A percentile compares a stretch with the other conserved stretches of the same genome.
Conservation (phyloP, 2,888 invertebrate genomes). For the Lymantria monacha region DNA sequence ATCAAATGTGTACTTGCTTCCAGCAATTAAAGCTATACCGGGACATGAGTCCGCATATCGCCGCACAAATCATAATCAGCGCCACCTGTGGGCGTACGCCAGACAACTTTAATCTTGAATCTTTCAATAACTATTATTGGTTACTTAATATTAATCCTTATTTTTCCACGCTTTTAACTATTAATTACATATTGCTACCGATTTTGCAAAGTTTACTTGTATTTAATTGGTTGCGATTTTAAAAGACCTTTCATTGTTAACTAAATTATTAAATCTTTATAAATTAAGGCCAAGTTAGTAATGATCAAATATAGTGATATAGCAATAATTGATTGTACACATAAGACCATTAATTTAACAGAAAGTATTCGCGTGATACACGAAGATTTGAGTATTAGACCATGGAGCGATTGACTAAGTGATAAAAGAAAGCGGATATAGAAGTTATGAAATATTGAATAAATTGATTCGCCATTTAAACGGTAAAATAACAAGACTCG, state of each 20-base stretch:
- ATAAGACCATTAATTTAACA: constrained; percentile 22
- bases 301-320: not conserved
- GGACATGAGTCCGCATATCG: constrained; percentile 38
- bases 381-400: constrained; percentile 48
- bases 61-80: constrained; percentile 57
- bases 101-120: constrained; percentile 35
- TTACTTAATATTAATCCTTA: constrained; percentile 18
- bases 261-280: no score
- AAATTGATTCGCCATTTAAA: not conserved
- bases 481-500: no score
- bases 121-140: constrained; percentile 23
- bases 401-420: constrained; percentile 32
- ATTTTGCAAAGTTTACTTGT: constrained; percentile 14
- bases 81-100: constrained; percentile 54
- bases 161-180: constrained; percentile 6
- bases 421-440: constrained; percentile 13
- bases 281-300: not conserved
- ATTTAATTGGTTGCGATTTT: constrained; percentile 26
- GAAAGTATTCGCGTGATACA: constrained; percentile 47
- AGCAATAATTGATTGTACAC: not conserved
- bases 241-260: not conserved
- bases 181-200: constrained; percentile 5
- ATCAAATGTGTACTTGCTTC: constrained; percentile 31
- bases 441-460: not conserved
- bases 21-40: constrained; percentile 34